These are phyloP conservation scores for Pangasius mekongensis DNA, from an alignment of 2,797 vertebrate species.

Conservation along the genomic window DNA sequence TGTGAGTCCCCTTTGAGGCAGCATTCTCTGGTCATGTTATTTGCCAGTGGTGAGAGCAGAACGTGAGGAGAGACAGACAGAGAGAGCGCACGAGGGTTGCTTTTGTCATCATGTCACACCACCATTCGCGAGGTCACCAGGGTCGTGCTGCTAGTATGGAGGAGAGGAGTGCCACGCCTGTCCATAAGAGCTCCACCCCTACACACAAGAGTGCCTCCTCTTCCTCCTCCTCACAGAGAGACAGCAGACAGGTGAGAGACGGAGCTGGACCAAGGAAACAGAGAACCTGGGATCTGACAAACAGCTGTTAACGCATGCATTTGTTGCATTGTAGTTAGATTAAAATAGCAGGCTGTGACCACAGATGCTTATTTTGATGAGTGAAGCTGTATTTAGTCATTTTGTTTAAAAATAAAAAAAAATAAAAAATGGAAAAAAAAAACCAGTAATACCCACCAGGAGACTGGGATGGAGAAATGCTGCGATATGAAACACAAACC, in stretches of 20 bases:
- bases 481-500: not conserved
- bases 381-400: not conserved
- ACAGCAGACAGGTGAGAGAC: slow-evolving; percentile 90
- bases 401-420: not conserved
- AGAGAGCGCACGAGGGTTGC: slow-evolving; percentile 10
- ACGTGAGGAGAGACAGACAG: slow-evolving; percentile 32
- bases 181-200: slow-evolving; percentile 87
- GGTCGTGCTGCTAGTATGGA: slow-evolving; percentile 89
- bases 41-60: slow-evolving; percentile 24
- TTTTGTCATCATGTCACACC: slow-evolving; percentile 72
- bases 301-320: not conserved
- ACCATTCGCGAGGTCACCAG: slow-evolving; percentile 69
- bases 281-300: not conserved
- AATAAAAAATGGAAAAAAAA: no score
- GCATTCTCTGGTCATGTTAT: slow-evolving; percentile 44
- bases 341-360: not conserved
- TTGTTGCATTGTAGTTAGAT: not conserved
- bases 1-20: not conserved
- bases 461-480: not conserved
- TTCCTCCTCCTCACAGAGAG: slow-evolving; percentile 90
- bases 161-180: slow-evolving; percentile 83
- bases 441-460: no score
- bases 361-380: not conserved
- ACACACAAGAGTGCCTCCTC: slow-evolving; percentile 95
- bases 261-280: not conserved